Base-by-base conservation (phyloP, 2,888 invertebrate genomes). In the Leptinotarsa rubiginosa region DNA sequence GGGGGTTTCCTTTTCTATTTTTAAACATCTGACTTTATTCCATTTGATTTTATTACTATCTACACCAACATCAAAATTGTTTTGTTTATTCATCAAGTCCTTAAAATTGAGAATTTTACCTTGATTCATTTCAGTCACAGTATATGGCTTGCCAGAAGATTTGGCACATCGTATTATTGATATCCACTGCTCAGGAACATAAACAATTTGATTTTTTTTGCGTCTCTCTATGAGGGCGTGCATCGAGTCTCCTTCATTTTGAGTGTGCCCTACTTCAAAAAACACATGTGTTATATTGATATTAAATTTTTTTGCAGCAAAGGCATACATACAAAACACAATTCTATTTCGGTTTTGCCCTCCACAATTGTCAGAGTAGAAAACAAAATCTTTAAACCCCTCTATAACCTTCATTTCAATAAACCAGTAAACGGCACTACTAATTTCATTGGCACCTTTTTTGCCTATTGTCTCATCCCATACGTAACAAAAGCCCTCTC, bases 201-300 rank as follows among this genome's bases (percentile, higher is more conserved):
- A 65, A 47, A 65, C 47, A 20, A 41, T 47, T 65, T 65, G 65
- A 41, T 65, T 65, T 65, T 65, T 65, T 65, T 65, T 47, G 20
- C 65, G 41, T 65, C 65, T 41, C 47, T 65, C 65, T 41, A 65
- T 65, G 47, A 65, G 65, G 47, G 65, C 65, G 22, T 65, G 65
- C 65, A 65, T 65, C n/a, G 65, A 65, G 47, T 65, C 65, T 15
- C 65, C 65, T 47, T 65, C 65, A 65, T 16, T 41, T 31, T 65
- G 47, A 13, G 65, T 41, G 65, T 65, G 65, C 7, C 65, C 65
- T 13, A 65, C 47, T 65, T 65, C 65, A 16, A 41, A 31, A 47
- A 65, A 65, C n/a, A 41, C 20, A 16, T 65, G 65, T 12, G 47
- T 65, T 15, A 65, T 65, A 65, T 65, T 31, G 47, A 65, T 65